Conservation (phyloP, 2,888 invertebrate species). For the Eupithecia subumbrata region DNA sequence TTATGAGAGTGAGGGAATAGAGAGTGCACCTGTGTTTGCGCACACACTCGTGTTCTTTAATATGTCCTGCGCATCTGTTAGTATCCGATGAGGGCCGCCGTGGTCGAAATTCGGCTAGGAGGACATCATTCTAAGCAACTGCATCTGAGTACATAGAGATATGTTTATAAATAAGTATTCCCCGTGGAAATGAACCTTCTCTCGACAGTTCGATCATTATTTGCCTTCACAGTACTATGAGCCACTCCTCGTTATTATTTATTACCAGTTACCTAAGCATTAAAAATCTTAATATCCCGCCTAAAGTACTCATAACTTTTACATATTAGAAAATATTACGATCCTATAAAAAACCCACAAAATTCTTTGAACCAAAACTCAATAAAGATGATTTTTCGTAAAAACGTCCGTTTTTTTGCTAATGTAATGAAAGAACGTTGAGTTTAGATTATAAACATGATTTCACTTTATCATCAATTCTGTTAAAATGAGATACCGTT, state of each 20-base stretch:
- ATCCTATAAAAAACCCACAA: constrained; percentile 28
- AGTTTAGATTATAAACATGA: constrained; percentile 34
- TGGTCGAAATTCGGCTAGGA: no score
- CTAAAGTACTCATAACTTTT: constrained; percentile 13
- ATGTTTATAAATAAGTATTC: not conserved
- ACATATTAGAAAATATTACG: constrained; percentile 27
- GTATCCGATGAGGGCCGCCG: no score
- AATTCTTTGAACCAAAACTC: constrained; percentile 28
- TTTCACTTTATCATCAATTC: constrained; percentile 36
- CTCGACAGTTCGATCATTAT: not conserved
- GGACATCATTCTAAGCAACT: no score
- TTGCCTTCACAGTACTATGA: not conserved
- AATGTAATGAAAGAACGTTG: constrained; percentile 37
- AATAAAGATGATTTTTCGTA: constrained; percentile 36
- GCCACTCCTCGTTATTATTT: constrained; percentile 8
- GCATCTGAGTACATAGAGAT: no score
- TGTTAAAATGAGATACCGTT: constrained; percentile 31
- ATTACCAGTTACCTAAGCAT: constrained; percentile 10
- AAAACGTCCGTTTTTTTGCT: constrained; percentile 25
- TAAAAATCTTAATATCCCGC: constrained; percentile 11
- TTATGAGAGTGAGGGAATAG: no score
- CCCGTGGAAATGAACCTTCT: not conserved
- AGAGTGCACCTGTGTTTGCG: no score
- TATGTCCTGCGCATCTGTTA: no score
- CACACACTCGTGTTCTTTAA: no score